These are phyloP conservation scores for Heterochromis multidens DNA, from an alignment of 2,113 vertebrate genomes.

Conservation along the genomic window DNA sequence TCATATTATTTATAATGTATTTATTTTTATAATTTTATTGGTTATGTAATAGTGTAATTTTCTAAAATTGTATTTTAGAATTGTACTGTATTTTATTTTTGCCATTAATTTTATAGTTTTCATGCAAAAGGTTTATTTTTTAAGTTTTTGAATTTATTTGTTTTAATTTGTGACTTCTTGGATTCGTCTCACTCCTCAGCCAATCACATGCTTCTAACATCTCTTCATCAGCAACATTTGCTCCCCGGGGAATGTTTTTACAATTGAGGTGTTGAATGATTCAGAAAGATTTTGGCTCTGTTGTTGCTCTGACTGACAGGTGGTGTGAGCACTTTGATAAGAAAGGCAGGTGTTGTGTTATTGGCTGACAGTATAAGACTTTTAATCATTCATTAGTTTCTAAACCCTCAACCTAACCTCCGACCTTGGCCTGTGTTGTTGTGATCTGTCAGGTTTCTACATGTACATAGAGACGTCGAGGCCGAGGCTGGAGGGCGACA, in stretches of 20 bases:
- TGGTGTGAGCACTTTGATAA: neutral
- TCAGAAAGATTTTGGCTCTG: neutral
- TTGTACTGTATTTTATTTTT: no score
- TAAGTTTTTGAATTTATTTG: neutral
- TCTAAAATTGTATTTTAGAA: neutral
- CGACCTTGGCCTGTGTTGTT: neutral
- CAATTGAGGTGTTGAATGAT: neutral
- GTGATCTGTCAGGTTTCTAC: conserved; percentile 82
- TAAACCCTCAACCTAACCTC: neutral
- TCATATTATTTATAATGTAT: neutral
- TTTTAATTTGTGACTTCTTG: neutral
- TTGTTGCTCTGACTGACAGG: neutral
- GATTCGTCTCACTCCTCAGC: neutral
- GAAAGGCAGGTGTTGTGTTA: neutral
- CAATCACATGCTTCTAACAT: neutral
- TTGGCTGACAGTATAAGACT: neutral
- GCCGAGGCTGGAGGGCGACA: conserved; percentile 86
- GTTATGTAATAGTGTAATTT: neutral
- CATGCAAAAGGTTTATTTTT: neutral
- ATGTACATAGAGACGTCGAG: conserved; percentile 95
- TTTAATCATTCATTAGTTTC: neutral
- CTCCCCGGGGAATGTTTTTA: neutral
- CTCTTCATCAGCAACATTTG: neutral
- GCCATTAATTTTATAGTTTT: neutral
- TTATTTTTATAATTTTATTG: neutral